Conservation (phyloP, 37 sponge, comb jelly and placozoan genomes). For the Eunapius fragilis region DNA sequence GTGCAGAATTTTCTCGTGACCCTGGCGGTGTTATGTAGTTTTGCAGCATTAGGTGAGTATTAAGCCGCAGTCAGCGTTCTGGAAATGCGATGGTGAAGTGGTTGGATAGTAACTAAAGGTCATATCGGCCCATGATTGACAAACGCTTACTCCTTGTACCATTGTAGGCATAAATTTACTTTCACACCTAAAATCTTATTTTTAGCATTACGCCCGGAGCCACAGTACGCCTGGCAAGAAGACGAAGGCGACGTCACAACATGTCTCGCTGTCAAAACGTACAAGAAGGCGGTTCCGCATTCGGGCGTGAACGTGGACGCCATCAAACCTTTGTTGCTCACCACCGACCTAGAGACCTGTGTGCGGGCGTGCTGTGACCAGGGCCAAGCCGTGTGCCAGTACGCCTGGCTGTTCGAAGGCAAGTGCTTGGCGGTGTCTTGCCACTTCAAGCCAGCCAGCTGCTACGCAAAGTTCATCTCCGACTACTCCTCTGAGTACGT, state of each 20-base stretch:
- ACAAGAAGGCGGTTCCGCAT: background rate
- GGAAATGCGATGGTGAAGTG: too few relatives aligned
- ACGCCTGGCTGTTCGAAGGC: constrained; percentile 28
- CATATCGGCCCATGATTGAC: too few relatives aligned
- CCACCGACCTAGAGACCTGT: constrained; percentile 3
- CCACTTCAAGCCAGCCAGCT: background rate
- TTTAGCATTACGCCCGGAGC: background rate
- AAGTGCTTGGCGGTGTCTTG: constrained; percentile 19
- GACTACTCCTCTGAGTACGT: background rate
- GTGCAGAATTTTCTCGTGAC: background rate
- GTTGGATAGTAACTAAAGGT: too few relatives aligned
- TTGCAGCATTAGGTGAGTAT: background rate
- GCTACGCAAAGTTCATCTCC: background rate
- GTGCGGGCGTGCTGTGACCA: constrained; percentile 13
- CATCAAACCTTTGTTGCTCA: background rate
- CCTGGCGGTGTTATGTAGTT: background rate
- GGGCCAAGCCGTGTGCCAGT: constrained; percentile 26
- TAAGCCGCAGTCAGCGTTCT: background rate
- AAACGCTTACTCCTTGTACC: too few relatives aligned
- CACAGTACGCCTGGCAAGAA: background rate
- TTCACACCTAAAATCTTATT: background rate
- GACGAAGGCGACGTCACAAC: background rate
- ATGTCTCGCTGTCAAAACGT: background rate
- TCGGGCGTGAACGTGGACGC: background rate
- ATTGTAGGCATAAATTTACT: background rate